Conservation (phyloP, 2,113 vertebrate genomes). For the Colossoma macropomum region DNA sequence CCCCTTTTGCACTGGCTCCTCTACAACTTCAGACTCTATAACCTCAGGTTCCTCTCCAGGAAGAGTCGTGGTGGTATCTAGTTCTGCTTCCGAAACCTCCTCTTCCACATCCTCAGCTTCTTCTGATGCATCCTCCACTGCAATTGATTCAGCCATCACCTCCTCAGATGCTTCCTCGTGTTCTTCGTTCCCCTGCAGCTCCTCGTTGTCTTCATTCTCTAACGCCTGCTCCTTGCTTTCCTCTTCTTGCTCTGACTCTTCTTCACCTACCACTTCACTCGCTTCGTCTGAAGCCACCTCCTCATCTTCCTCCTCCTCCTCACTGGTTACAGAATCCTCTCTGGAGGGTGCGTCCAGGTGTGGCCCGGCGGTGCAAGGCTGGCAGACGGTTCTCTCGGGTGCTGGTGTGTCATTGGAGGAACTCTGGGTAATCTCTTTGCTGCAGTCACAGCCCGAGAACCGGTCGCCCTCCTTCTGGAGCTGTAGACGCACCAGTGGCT, state of each 20-base stretch:
- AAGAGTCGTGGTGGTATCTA: conserved; percentile 10
- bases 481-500: conserved; percentile 68
- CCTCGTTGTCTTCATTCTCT: conserved; percentile 12
- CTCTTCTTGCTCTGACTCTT: conserved; percentile 28
- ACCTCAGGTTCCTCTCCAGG: background rate
- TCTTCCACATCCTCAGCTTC: conserved; percentile 25
- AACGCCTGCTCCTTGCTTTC: conserved; percentile 43
- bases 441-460: conserved; percentile 73
- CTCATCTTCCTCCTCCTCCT: conserved; percentile 58
- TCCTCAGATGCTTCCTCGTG: conserved; percentile 26
- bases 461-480: conserved; percentile 70
- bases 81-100: background rate
- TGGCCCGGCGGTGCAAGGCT: conserved; percentile 65
- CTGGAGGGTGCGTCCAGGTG: background rate
- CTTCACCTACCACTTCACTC: background rate
- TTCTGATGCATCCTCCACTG: conserved; percentile 13
- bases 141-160: conserved; percentile 5
- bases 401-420: conserved; percentile 81
- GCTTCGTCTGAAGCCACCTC: conserved; percentile 34
- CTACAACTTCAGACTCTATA: background rate
- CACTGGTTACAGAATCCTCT: conserved; percentile 43
- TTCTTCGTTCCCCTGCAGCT: background rate
- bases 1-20: background rate
- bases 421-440: conserved; percentile 72
- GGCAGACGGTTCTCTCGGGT: conserved; percentile 73